Evolutionary conservation across 2,113 vertebrate species (phyloP).

Genomic region (Phoenicopterus ruber): DNA sequence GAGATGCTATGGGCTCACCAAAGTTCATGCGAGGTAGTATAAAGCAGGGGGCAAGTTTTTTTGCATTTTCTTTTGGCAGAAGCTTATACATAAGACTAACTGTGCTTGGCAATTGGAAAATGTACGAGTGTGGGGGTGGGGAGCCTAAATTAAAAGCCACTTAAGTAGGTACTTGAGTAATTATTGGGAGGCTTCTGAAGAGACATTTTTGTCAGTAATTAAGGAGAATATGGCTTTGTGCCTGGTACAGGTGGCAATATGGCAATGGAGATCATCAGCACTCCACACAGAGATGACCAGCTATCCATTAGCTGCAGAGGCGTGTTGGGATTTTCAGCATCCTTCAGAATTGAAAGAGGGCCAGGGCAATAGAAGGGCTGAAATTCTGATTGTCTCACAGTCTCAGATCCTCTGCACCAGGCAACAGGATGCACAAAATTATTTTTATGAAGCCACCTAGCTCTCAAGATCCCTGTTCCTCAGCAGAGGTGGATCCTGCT

Average conservation of each 20-base stretch:
- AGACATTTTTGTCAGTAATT: conserved; percentile 50
- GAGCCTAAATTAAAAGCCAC: conserved; percentile 54
- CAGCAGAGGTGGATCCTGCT: neutral
- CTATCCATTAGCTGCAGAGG: neutral
- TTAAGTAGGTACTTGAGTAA: conserved; percentile 52
- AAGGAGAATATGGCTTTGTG: conserved; percentile 18
- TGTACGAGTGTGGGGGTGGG: neutral
- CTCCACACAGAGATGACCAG: neutral
- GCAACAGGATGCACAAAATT: neutral
- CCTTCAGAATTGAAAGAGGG: neutral
- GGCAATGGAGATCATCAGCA: neutral
- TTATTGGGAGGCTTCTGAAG: conserved; percentile 43
- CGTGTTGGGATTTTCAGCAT: neutral
- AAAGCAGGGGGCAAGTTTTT: neutral
- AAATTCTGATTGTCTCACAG: neutral
- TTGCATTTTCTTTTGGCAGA: neutral
- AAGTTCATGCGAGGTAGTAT: neutral
- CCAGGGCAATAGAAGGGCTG: neutral
- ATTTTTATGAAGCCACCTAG: neutral
- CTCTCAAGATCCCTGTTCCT: neutral
- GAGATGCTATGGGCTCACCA: neutral
- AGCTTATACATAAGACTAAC: neutral
- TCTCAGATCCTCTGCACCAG: neutral
- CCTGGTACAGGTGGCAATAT: conserved; percentile 10
- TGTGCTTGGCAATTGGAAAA: neutral